Evolutionary conservation across 2,888 invertebrate species (phyloP).

Genomic region (Busseola fusca): DNA sequence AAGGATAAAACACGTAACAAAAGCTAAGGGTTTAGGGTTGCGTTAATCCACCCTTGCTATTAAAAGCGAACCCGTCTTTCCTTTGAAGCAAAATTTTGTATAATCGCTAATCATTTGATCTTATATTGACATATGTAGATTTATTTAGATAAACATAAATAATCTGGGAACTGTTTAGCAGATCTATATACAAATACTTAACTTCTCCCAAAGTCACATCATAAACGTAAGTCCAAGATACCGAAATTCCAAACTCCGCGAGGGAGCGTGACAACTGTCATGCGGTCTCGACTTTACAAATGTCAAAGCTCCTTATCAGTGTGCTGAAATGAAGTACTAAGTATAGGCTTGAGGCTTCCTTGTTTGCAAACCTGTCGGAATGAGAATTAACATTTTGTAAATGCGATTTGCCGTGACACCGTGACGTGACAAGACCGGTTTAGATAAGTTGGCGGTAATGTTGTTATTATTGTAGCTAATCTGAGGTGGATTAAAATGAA

Average conservation of each 20-base stretch:
- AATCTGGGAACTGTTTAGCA: neutral
- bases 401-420: conserved; percentile 52
- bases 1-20: conserved; percentile 12
- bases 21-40: conserved; percentile 13
- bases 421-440: conserved; percentile 54
- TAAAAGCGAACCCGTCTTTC: neutral
- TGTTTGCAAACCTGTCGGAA: conserved; percentile 51
- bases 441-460: conserved; percentile 53
- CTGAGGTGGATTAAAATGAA: conserved; percentile 31
- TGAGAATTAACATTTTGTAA: conserved; percentile 55
- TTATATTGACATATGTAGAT: neutral
- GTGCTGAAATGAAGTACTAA: conserved; percentile 53
- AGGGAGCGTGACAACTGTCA: conserved; percentile 74
- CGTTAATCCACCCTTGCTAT: conserved; percentile 20
- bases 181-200: conserved; percentile 25
- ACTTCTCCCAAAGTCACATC: conserved; percentile 38
- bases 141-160: neutral
- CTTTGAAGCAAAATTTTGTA: conserved; percentile 3
- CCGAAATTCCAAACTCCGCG: conserved; percentile 63
- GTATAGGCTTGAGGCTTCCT: conserved; percentile 37
- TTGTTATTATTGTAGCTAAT: conserved; percentile 52
- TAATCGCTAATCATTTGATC: neutral
- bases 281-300: conserved; percentile 71
- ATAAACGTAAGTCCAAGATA: conserved; percentile 63
- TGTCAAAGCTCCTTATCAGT: conserved; percentile 72